phyloP scores from a whole-genome alignment of 2,888 invertebrate genomes.

The Amphipyra berbera region DNA sequence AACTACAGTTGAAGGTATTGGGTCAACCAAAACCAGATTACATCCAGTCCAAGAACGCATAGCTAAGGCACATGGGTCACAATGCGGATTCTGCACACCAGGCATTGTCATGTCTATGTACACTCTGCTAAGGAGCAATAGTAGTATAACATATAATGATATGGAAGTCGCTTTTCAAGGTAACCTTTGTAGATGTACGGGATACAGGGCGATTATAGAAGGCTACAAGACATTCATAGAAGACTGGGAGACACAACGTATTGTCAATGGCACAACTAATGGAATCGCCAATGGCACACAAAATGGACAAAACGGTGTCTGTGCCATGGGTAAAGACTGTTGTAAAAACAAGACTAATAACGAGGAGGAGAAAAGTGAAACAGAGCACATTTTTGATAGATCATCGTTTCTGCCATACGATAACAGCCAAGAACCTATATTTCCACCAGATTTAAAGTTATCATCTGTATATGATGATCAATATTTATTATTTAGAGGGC shows the following conservation, averaged over 20 bases:
- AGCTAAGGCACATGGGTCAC: slow-evolving; percentile 95
- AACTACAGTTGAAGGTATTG: slow-evolving; percentile 96
- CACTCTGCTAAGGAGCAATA: slow-evolving; percentile 91
- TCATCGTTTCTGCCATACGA: slow-evolving; percentile 92
- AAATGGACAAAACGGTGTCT: slow-evolving; percentile 70
- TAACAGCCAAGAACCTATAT: slow-evolving; percentile 94
- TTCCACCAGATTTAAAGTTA: slow-evolving; percentile 94
- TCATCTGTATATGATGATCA: slow-evolving; percentile 90
- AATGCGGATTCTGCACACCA: slow-evolving; percentile 97
- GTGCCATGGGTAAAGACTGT: slow-evolving; percentile 91
- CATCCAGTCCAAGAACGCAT: slow-evolving; percentile 95
- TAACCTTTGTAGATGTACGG: slow-evolving; percentile 95
- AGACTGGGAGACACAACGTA: slow-evolving; percentile 91
- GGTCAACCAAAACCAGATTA: slow-evolving; percentile 92
- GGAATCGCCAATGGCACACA: slow-evolving; percentile 25
- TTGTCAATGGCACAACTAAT: slow-evolving; percentile 65
- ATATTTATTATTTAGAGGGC: slow-evolving; percentile 82
- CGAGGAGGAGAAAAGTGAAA: slow-evolving; percentile 80
- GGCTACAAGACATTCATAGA: slow-evolving; percentile 94
- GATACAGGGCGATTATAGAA: slow-evolving; percentile 96
- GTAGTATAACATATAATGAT: slow-evolving; percentile 87
- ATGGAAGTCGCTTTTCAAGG: slow-evolving; percentile 94
- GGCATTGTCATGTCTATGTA: slow-evolving; percentile 98
- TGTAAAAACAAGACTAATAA: slow-evolving; percentile 87
- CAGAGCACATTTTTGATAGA: slow-evolving; percentile 89